A percentile compares a stretch with the other conserved stretches of the same genome.
phyloP scores from a whole-genome alignment of 1,140 invertebrate species.

The Achroia grisella region DNA sequence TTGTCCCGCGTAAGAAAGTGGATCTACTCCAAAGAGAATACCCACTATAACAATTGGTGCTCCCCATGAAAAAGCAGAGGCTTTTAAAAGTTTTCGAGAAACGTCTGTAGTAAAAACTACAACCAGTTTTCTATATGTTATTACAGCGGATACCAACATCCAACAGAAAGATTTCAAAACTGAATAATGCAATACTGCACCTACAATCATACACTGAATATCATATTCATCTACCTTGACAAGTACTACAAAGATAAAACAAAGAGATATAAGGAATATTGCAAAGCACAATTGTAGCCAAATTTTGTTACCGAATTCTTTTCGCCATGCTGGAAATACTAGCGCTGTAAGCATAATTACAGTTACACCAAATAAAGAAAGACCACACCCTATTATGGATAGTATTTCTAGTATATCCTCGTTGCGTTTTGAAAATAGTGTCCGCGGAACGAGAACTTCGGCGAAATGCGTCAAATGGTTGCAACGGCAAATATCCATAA shows the following conservation, averaged over 20 bases:
- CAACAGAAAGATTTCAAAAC: constrained; percentile 68
- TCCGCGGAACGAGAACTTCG: constrained; percentile 17
- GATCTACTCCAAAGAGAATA: constrained; percentile 50
- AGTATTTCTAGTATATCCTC: constrained; percentile 22
- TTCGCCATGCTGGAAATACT: constrained; percentile 64
- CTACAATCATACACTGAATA: constrained; percentile 54
- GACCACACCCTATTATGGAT: constrained; percentile 40
- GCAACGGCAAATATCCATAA: constrained; percentile 37
- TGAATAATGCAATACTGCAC: constrained; percentile 62
- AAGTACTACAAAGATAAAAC: constrained; percentile 52
- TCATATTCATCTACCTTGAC: constrained; percentile 39
- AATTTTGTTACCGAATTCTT: constrained; percentile 70
- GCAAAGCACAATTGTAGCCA: constrained; percentile 67
- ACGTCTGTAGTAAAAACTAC: constrained; percentile 59
- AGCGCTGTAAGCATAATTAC: constrained; percentile 41
- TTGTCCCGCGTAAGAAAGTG: constrained; percentile 47
- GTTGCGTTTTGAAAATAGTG: constrained; percentile 11
- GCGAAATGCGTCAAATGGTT: constrained; percentile 46
- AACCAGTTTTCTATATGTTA: constrained; percentile 68
- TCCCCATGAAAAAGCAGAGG: constrained; percentile 64
- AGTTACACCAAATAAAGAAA: constrained; percentile 29
- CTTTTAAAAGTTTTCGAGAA: constrained; percentile 64
- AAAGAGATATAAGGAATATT: constrained; percentile 46
- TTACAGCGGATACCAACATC: constrained; percentile 70
- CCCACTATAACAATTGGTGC: constrained; percentile 52